Percentiles rank a stretch among this genome's conserved stretches.
These are phyloP conservation scores for Chrysogorgia sp. DNA, from an alignment of 92 coral and sea anemone species.

Conservation along the genomic window DNA sequence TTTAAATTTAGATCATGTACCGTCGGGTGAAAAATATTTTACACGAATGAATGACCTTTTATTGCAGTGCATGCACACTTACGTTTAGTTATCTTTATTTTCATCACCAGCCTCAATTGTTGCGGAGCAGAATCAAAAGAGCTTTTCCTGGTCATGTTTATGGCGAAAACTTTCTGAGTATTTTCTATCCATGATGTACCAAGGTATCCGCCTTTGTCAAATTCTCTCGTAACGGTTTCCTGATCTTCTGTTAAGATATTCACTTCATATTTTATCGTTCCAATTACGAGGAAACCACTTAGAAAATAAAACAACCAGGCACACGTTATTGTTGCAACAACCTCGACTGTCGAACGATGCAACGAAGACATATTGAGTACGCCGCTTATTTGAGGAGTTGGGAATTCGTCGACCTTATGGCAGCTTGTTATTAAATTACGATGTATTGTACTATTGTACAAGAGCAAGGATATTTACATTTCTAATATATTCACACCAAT, in stretches of 20 bases:
- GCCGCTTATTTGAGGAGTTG: not conserved
- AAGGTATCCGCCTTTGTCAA: not conserved
- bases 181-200: not conserved
- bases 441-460: no score
- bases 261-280: constrained; percentile 10
- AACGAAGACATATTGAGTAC: not conserved
- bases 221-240: not conserved
- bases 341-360: not conserved
- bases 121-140: not conserved
- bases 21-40: no score
- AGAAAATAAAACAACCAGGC: constrained; percentile 18
- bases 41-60: no score
- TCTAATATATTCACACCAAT: no score
- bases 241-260: not conserved
- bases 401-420: not conserved
- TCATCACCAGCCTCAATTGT: no score
- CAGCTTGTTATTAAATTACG: no score
- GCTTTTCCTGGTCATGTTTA: not conserved
- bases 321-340: constrained; percentile 4
- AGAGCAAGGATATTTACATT: no score
- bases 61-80: no score
- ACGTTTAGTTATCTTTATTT: no score
- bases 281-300: constrained; percentile 3
- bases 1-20: no score
- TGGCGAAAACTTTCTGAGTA: not conserved